Conservation (phyloP, 2,888 invertebrate species). For the Xestia xanthographa region DNA sequence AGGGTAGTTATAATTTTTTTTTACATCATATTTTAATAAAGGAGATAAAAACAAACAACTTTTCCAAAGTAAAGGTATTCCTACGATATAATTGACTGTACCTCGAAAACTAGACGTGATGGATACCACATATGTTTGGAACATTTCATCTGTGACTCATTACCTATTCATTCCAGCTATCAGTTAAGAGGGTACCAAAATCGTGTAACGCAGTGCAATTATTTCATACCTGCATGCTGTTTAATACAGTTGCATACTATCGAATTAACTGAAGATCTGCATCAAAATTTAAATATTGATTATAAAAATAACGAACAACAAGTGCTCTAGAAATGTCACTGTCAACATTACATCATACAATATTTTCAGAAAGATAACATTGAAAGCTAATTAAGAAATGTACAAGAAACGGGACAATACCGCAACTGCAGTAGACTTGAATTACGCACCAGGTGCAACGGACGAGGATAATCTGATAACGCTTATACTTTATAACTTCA, state of each 20-base stretch:
- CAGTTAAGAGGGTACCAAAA: too few species aligned
- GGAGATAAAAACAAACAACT: too few species aligned
- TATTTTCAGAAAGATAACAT: conserved; percentile 31
- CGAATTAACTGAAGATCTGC: conserved; percentile 30
- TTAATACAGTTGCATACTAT: neutral
- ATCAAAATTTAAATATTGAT: conserved; percentile 1
- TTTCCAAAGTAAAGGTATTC: too few species aligned
- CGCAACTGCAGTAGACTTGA: conserved; percentile 43
- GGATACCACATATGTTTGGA: too few species aligned
- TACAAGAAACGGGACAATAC: conserved; percentile 42
- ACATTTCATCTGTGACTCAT: too few species aligned
- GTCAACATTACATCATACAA: conserved; percentile 27
- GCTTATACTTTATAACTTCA: conserved; percentile 63
- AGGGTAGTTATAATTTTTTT: too few species aligned
- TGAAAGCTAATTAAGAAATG: conserved; percentile 43
- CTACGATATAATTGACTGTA: too few species aligned
- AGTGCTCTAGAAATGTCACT: conserved; percentile 12
- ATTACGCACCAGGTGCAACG: conserved; percentile 67
- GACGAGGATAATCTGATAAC: conserved; percentile 70
- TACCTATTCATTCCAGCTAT: too few species aligned
- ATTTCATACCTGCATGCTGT: conserved; percentile 17
- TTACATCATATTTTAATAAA: too few species aligned
- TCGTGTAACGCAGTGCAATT: too few species aligned
- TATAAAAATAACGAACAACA: conserved; percentile 1
- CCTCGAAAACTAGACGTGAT: too few species aligned